Conservation (phyloP, 2,797 vertebrate species). For the Nannoperca obscura region DNA sequence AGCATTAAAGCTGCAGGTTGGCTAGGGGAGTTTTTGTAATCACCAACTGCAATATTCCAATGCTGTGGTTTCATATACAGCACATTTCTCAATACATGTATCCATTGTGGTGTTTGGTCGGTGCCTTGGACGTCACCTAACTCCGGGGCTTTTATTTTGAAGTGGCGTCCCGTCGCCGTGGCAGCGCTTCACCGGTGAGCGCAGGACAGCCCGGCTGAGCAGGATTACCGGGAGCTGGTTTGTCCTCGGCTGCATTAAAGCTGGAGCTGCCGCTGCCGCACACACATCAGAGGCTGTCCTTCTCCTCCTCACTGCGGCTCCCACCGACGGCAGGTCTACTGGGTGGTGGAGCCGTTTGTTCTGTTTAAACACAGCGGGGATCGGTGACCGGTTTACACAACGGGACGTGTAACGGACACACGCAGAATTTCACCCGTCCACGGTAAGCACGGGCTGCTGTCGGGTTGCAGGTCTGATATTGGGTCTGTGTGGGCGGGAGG, state of each 20-base stretch:
- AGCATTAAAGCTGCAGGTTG: not conserved
- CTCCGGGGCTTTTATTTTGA: constrained; percentile 70
- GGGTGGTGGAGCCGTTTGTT: constrained; percentile 57
- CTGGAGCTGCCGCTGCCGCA: constrained; percentile 79
- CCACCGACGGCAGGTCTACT: constrained; percentile 54
- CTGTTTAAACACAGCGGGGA: constrained; percentile 13
- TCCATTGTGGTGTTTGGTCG: not conserved
- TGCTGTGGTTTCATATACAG: not conserved
- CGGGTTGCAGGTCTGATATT: not conserved
- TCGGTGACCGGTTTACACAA: constrained; percentile 33
- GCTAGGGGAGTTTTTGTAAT: not conserved
- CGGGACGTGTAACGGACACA: constrained; percentile 47
- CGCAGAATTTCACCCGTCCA: constrained; percentile 34
- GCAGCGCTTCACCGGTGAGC: constrained; percentile 26
- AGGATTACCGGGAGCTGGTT: constrained; percentile 77
- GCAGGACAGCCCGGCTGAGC: constrained; percentile 21
- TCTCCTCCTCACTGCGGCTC: constrained; percentile 64
- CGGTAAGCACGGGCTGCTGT: constrained; percentile 63
- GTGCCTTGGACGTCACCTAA: not conserved
- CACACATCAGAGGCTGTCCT: constrained; percentile 18
- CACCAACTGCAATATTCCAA: too few species aligned
- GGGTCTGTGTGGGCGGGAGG: constrained; percentile 41
- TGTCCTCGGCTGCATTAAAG: constrained; percentile 79
- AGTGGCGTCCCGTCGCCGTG: fast-evolving
- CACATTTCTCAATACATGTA: not conserved